These are phyloP conservation scores for Cyaniris semiargus DNA, from an alignment of 2,888 invertebrate species.

Conservation along the genomic window DNA sequence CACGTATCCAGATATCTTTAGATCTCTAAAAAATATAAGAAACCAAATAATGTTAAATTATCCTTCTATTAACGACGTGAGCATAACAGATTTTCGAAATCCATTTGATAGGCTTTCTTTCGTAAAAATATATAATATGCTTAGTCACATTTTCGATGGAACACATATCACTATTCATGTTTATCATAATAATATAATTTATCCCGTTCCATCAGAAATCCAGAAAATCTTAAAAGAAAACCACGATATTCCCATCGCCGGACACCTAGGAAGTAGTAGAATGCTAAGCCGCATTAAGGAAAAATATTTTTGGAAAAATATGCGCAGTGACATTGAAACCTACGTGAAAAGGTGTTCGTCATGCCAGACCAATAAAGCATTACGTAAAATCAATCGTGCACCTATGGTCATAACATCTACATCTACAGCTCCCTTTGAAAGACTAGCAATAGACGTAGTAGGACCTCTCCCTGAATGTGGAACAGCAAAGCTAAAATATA, in stretches of 20 bases:
- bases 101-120: too few species aligned
- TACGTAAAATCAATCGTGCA: conserved; percentile 32
- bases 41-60: too few species aligned
- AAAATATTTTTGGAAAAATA: conserved; percentile 34
- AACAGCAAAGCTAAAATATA: conserved; percentile 12
- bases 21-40: too few species aligned
- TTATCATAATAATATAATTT: conserved; percentile 31
- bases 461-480: conserved; percentile 11
- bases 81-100: too few species aligned
- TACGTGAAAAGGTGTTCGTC: conserved; percentile 36
- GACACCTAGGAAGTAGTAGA: conserved; percentile 33
- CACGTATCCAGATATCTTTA: not conserved
- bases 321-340: conserved; percentile 24
- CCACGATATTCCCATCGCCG: conserved; percentile 38
- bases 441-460: conserved; percentile 27
- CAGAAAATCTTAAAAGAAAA: conserved; percentile 37
- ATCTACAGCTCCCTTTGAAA: conserved; percentile 35
- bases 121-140: too few species aligned
- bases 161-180: not conserved
- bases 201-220: conserved; percentile 35
- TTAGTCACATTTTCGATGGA: too few species aligned
- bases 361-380: conserved; percentile 36
- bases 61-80: too few species aligned
- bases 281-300: conserved; percentile 34
- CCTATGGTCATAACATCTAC: conserved; percentile 37